These are phyloP conservation scores for Pachycephala philippinensis DNA, from an alignment of 2,113 vertebrate species.

Conservation along the genomic window DNA sequence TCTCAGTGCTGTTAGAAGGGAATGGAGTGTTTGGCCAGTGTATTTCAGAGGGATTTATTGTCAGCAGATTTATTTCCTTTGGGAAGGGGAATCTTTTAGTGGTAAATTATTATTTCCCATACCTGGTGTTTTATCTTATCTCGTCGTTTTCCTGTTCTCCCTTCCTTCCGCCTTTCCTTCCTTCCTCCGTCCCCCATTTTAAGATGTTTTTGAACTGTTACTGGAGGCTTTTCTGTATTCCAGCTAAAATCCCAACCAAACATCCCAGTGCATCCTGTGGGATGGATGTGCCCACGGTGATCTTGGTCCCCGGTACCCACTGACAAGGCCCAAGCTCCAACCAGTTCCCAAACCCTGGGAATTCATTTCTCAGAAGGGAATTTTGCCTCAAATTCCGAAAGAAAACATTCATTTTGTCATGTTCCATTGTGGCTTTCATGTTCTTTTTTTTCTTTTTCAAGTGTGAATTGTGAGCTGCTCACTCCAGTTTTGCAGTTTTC, in stretches of 20 bases:
- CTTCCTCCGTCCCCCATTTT: neutral
- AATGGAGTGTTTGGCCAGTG: neutral
- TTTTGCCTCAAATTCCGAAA: neutral
- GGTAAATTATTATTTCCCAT: neutral
- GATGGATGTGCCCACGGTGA: neutral
- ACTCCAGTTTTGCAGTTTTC: neutral
- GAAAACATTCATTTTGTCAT: neutral
- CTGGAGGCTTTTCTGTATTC: neutral
- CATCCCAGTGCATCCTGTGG: neutral
- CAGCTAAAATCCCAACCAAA: neutral
- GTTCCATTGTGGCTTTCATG: rapidly evolving
- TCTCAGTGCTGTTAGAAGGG: neutral
- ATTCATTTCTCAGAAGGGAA: too few species aligned
- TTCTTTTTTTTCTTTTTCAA: neutral
- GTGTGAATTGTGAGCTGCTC: neutral
- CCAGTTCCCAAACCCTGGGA: neutral
- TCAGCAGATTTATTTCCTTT: neutral
- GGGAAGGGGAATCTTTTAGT: neutral
- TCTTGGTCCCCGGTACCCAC: rapidly evolving
- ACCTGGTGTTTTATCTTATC: neutral
- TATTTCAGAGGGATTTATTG: neutral
- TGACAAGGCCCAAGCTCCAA: neutral
- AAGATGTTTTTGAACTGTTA: neutral
- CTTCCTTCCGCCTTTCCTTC: neutral
- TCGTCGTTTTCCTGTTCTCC: neutral